phyloP scores from a whole-genome alignment of 2,797 vertebrate species.

The Gymnodraco acuticeps region DNA sequence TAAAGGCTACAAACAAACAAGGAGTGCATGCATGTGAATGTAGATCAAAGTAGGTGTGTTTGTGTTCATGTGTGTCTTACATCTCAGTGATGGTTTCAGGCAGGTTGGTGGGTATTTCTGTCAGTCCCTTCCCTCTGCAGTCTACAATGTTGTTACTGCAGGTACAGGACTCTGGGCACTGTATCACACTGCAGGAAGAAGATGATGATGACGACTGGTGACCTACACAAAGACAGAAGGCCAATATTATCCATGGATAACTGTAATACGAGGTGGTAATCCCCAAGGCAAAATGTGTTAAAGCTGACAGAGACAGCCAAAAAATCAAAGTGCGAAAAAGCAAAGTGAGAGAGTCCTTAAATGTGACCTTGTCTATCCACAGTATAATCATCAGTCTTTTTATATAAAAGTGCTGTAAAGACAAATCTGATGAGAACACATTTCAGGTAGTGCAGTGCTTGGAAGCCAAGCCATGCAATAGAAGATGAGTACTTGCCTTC shows the following conservation, averaged over 20 bases:
- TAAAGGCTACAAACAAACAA: no score
- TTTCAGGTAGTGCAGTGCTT: constrained; percentile 1
- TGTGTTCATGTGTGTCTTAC: constrained; percentile 78
- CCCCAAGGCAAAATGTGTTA: not conserved
- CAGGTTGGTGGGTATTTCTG: constrained; percentile 96
- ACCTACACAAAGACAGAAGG: constrained; percentile 81
- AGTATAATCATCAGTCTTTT: constrained; percentile 2
- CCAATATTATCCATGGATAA: constrained; percentile 38
- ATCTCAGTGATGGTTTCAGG: constrained; percentile 99
- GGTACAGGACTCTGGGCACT: constrained; percentile 94
- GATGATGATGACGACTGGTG: constrained; percentile 90
- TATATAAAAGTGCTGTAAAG: not conserved
- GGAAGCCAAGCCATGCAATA: constrained; percentile 36
- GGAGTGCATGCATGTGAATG: constrained; percentile 15
- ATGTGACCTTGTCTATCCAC: constrained; percentile 24
- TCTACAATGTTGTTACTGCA: constrained; percentile 99
- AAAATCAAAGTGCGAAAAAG: constrained; percentile 21
- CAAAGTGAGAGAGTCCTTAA: constrained; percentile 10
- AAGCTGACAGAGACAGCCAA: constrained; percentile 13
- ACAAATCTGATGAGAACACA: not conserved
- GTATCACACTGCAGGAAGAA: constrained; percentile 94
- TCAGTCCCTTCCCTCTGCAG: constrained; percentile 95
- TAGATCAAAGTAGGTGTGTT: constrained; percentile 16
- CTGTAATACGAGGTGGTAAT: constrained; percentile 26
- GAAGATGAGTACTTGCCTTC: constrained; percentile 90